phyloP scores from a whole-genome alignment of 2,113 vertebrate species.

The Xenus cinereus region DNA sequence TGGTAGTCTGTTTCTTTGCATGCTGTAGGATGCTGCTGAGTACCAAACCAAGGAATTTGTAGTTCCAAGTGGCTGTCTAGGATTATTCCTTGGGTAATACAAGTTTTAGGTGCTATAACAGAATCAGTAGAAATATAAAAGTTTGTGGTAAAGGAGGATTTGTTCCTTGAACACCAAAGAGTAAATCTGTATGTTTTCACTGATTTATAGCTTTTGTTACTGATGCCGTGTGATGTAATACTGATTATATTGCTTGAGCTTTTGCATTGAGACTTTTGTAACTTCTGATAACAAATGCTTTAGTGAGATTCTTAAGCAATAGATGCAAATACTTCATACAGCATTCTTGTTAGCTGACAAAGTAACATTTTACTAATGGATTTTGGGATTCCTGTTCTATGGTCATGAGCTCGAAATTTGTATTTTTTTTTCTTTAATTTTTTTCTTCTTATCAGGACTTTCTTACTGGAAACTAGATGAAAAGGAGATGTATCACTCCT shows the following conservation, averaged over 20 bases:
- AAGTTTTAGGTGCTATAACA: not conserved
- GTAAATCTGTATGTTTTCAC: not conserved
- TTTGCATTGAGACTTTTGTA: not conserved
- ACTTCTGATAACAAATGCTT: not conserved
- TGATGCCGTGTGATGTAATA: not conserved
- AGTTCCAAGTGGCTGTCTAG: not conserved
- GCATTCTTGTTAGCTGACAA: not conserved
- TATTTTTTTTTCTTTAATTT: not conserved
- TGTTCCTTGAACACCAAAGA: not conserved
- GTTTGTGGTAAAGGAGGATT: not conserved
- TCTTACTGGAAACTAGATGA: slow-evolving; percentile 91
- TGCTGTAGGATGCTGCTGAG: not conserved
- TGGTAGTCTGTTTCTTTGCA: not conserved
- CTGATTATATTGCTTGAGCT: not conserved
- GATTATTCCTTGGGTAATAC: not conserved
- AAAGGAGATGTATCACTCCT: slow-evolving; percentile 80
- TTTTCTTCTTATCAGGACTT: slow-evolving; percentile 73
- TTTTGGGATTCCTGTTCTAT: not conserved
- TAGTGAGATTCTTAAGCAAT: not conserved
- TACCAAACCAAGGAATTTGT: not conserved
- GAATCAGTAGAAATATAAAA: not conserved
- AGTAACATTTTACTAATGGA: not conserved
- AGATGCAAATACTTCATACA: not conserved
- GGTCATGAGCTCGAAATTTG: not conserved
- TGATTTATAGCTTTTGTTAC: not conserved